Evolutionary conservation across 2,113 vertebrate species (phyloP), one percentile per base, ranked within the genome.

Genomic region (Ammodytes marinus): DNA sequence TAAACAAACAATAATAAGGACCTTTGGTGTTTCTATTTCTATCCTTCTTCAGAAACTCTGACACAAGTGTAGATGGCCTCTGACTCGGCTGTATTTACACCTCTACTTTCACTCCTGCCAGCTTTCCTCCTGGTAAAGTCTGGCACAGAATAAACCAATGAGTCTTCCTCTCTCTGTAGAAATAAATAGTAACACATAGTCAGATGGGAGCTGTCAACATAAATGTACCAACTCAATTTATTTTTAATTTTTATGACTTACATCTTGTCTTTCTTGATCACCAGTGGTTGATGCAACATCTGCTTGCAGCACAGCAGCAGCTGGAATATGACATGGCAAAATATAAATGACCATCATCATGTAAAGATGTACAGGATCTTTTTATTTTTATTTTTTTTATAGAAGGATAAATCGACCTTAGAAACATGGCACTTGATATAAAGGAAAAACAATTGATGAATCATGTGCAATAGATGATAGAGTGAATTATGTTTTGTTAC

Each of bases 61-160:
- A 75, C 71, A 65, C 46, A 58, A 27, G 52, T 0, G 4, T 69
- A 84, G 27, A 58, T 40, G 58, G 39, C 74, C 37, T 69, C 43
- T 53, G 6, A 19, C 14, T 69, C 39, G 0, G 12, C 45, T 52
- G 35, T 3, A 8, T 3, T 77, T 47, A 42, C 27, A 39, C 7
- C 4, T 0, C 43, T 65, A 8, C 27, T 46, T 40, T 4, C 3
- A 27, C 6, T 37, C 13, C 9, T 47, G 1, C 52, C 14, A 37
- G 11, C 5, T 37, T 75, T 71, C 13, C 27, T 15, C 19, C 19
- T 63, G 50, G 27, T 74, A 52, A 80, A 76, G 6, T 11, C 0
- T 75, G 54, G 1, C 8, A 58, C 67, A 42, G 46, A 66, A 84
- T 80, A 84, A 70, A 80, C 10, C 60, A 80, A 54, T 0, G 27